These are phyloP conservation scores for Gopherus evgoodei DNA, from an alignment of 2,113 vertebrate genomes.

Conservation along the genomic window DNA sequence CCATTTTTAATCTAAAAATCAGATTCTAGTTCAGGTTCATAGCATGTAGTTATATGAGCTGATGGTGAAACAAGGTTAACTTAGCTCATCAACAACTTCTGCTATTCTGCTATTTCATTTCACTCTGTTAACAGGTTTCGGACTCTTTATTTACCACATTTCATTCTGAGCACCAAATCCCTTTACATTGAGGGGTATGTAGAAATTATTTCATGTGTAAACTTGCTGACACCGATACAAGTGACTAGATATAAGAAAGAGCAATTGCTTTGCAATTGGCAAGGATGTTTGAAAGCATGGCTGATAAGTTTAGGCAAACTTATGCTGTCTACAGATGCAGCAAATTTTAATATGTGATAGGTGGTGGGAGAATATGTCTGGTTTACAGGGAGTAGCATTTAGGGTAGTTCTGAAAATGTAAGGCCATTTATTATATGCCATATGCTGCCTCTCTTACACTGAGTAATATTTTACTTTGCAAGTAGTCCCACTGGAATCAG, in stretches of 20 bases:
- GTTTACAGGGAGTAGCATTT: neutral
- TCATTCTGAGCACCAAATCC: rapidly evolving
- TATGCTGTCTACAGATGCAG: neutral
- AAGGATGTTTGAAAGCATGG: neutral
- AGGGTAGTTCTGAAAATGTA: neutral
- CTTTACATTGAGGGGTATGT: neutral
- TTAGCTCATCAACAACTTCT: neutral
- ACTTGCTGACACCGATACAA: neutral
- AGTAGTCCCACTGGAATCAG: neutral
- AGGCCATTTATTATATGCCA: neutral
- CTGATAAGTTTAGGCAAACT: neutral
- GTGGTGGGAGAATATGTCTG: neutral
- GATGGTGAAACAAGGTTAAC: neutral
- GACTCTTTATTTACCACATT: neutral
- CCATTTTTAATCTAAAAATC: too few relatives aligned
- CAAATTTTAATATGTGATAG: neutral
- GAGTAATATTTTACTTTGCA: neutral
- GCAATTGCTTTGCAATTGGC: neutral
- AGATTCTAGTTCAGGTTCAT: too few relatives aligned
- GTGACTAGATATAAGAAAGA: neutral
- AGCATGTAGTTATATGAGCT: too few relatives aligned
- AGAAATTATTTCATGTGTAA: neutral
- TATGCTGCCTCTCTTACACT: neutral
- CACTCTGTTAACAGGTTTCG: neutral
- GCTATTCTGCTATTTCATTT: neutral